A percentile compares a stretch with the other conserved stretches of the same genome.
Conservation (phyloP, 2,888 invertebrate genomes). For the Synergus gifuensis region DNA sequence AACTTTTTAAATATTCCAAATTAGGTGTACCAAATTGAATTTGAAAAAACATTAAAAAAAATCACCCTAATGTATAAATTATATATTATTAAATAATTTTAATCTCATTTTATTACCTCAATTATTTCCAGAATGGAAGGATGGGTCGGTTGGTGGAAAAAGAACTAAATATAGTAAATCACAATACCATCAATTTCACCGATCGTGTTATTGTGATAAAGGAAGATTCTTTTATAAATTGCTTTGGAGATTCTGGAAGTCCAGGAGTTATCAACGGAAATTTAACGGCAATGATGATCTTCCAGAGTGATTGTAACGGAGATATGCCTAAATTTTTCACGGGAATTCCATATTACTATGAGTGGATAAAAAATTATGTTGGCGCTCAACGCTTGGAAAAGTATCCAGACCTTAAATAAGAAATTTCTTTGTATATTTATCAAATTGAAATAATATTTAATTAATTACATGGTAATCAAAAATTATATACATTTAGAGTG, state of each 20-base stretch:
- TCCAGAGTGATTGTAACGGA: not conserved
- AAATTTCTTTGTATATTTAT: not conserved
- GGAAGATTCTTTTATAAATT: not conserved
- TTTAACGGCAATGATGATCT: constrained; percentile 6
- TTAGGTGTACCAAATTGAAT: no score
- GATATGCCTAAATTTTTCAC: not conserved
- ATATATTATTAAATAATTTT: not conserved
- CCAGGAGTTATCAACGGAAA: constrained; percentile 17
- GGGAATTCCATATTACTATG: constrained; percentile 20
- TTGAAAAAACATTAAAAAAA: no score
- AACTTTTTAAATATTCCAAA: not conserved
- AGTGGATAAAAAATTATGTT: constrained; percentile 21
- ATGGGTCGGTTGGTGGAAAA: not conserved
- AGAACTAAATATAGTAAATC: not conserved
- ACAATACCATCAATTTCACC: not conserved
- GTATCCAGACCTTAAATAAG: constrained; percentile 9
- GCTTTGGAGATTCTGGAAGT: constrained; percentile 2
- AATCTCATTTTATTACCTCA: not conserved
- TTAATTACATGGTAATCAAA: no score
- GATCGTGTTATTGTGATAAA: constrained; percentile 6
- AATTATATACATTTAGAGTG: no score
- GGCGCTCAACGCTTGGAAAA: constrained; percentile 13
- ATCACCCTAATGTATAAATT: no score
- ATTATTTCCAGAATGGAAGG: not conserved
- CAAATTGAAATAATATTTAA: no score